Base-by-base conservation (phyloP, 2,113 vertebrate species). In the Cettia cetti region DNA sequence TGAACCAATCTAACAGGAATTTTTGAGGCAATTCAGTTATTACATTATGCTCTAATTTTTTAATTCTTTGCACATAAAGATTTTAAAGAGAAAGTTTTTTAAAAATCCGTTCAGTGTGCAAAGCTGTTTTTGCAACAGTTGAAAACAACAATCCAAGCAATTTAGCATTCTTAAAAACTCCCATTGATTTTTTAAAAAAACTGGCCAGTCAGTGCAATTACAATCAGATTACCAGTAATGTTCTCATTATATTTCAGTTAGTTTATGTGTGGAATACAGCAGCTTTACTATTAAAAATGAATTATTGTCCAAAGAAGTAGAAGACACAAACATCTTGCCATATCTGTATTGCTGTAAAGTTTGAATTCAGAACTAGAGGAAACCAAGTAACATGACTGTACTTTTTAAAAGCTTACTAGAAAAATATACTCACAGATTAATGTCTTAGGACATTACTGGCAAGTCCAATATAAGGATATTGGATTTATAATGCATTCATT, bases 171-270 rank as follows among this genome's bases (percentile, higher is more conserved):
- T 61, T 85, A 70, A 95, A 91, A 94, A 66, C 31, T 71, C 56
- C 42, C 72, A 84, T 40, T 86, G 78, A 86, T 93, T 94, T 93
- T 94, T 84, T 78, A 75, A 44, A 82, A 94, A 82, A 96, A 47
- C 65, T 94, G 68, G 15, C 35, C 68, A 63, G 69, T 84, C 35
- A 71, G 44, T 89, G 68, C 75, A 75, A 66, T 89, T 91, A n/a
- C 59, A 92, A 2, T 90, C 77, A 81, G 50, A 91, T 71, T 86
- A 52, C 37, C 44, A 87, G 50, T 80, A 85, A 77, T 85, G 60
- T 56, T 64, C 44, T 92, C 61, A 52, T 85, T 93, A 66, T 87
- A 87, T 92, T 96, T 80, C 76, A 44, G 7, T 95, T 94, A 79
- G 56, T 89, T 80, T 57, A 74, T 79, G 35, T 69, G 61, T 82